These are phyloP conservation scores for Danio kyathit DNA, from an alignment of 2,797 vertebrate genomes.

Conservation along the genomic window DNA sequence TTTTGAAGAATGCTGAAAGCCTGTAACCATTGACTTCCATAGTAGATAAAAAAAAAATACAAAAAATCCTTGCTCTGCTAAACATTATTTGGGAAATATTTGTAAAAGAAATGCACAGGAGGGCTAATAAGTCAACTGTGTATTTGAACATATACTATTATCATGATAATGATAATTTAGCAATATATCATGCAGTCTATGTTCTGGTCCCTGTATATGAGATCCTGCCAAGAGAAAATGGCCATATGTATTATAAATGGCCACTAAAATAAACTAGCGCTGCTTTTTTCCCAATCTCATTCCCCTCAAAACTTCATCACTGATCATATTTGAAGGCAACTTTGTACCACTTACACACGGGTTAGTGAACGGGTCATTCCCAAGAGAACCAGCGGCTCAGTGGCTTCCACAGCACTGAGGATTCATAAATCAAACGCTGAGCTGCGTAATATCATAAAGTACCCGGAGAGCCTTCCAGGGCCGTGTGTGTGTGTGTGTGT, in stretches of 20 bases:
- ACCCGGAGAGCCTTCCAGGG: constrained; percentile 20
- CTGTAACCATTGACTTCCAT: no score
- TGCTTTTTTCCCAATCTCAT: background rate
- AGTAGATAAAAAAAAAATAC: no score
- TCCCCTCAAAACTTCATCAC: background rate
- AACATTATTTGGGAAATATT: no score
- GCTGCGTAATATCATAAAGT: constrained; percentile 44
- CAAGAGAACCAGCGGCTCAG: background rate
- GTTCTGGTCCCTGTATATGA: background rate
- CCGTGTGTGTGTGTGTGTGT: background rate
- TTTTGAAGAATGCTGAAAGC: no score
- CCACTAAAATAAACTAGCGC: background rate
- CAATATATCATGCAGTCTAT: no score
- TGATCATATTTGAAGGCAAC: constrained; percentile 7
- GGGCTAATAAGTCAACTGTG: no score
- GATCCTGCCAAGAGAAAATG: background rate
- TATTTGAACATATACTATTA: no score
- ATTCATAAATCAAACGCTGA: constrained; percentile 34
- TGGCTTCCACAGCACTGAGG: constrained; percentile 11
- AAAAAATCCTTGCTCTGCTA: no score
- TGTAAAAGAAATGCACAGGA: no score
- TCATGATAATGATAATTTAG: no score
- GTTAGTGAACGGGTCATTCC: constrained; percentile 19
- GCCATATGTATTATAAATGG: background rate
- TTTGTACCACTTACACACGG: constrained; percentile 36